Conservation (phyloP, 2,797 vertebrate species). For the Glyptemys insculpta region DNA sequence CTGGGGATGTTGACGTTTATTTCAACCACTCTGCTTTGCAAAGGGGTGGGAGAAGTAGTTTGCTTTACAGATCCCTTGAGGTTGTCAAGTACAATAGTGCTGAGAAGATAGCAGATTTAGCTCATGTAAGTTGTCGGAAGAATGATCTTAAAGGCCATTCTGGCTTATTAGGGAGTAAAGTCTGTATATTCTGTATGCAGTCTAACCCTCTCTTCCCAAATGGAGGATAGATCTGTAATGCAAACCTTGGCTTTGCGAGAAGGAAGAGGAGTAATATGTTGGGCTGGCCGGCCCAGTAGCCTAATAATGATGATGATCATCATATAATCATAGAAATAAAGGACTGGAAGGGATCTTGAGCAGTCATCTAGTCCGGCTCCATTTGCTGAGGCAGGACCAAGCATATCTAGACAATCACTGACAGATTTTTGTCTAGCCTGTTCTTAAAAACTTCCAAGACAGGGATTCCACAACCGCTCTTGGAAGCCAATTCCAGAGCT, state of each 20-base stretch:
- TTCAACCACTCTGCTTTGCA: neutral
- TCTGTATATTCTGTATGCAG: neutral
- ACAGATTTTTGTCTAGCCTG: neutral
- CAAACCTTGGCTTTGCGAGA: accelerated
- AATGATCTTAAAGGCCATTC: neutral
- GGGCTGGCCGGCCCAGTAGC: neutral
- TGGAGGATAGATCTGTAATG: neutral
- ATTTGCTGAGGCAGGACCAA: neutral
- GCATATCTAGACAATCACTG: neutral
- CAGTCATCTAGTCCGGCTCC: neutral
- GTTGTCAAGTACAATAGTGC: neutral
- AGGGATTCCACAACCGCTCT: neutral
- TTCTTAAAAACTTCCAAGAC: neutral
- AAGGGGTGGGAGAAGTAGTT: neutral
- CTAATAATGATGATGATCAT: neutral
- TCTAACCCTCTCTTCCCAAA: neutral
- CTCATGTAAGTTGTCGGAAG: neutral
- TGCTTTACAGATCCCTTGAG: neutral
- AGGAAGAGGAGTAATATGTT: neutral
- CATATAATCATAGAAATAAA: neutral
- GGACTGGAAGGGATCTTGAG: neutral
- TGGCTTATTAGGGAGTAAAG: neutral
- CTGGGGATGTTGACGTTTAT: neutral
- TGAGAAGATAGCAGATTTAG: neutral
- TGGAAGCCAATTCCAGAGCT: neutral